Base-by-base conservation (phyloP, 2,888 invertebrate species). In the Pantelozetes paolii region DNA sequence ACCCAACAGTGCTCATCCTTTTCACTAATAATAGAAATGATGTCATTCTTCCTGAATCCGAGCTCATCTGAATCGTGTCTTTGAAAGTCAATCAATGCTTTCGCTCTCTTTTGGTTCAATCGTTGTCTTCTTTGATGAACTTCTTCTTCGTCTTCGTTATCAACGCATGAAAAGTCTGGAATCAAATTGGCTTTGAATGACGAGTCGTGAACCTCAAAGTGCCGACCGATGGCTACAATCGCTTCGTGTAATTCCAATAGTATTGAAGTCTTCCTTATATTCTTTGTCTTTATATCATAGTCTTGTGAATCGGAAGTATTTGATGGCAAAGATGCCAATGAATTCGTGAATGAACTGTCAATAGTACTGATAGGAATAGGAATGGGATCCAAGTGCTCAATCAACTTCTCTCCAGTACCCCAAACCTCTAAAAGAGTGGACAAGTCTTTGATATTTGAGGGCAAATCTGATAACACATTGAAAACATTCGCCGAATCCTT, bases 1-100 rank as follows among this genome's bases (percentile, higher is more conserved):
- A 97, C 90, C 97, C 97, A 98, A 82, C 97, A 98, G 82, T 98
- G 96, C 81, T 98, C 97, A 84, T 98, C 97, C 82, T 94, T 92
- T 81, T 94, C 94, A 81, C 94, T 96, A 32, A 97, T 89, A 59
- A 84, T 83, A 71, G 95, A 98, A 73, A 99, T 96, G 50, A 99
- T 92, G 83, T 99, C 98, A 85, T 99, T 98, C 83, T 95, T 97
- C 72, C 96, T 87, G 83, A 99, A 99, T 11, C 98, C 98, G 73
- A 99, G 84, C 83, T 99, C 99, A 85, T 99, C 98, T 78, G 97
- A 97, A 84, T 97, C 97, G 81, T 95, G 91, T 77, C 97, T 86
- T 83, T 98, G 97, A 85, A 99, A 99, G 85, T 98, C 97, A 79
- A 97, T 85, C 76, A 99, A 84, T 1, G 98, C 98, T 83, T 98